Percentiles rank a stretch among this genome's conserved stretches.
phyloP scores from a whole-genome alignment of 2,888 invertebrate genomes.

The Esperia sulphurella region DNA sequence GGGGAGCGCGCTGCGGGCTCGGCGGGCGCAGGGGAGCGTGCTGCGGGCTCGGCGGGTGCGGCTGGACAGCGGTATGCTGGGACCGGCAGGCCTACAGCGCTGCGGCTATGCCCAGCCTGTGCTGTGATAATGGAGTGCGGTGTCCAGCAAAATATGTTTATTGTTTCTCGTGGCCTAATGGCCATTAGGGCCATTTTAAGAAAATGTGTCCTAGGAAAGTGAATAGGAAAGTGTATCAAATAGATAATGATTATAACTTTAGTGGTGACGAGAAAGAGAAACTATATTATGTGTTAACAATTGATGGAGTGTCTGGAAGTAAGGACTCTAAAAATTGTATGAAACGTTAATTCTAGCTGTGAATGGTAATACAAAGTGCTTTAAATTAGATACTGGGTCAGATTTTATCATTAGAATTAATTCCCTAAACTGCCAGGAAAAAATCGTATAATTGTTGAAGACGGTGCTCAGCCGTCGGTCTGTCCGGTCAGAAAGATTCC shows the following conservation, averaged over 20 bases:
- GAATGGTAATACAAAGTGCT: neutral
- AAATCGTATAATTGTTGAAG: slow-evolving; percentile 18
- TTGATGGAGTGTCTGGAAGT: neutral
- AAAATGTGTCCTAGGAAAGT: neutral
- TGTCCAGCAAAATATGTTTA: neutral
- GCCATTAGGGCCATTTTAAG: slow-evolving; percentile 1
- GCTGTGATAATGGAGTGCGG: neutral
- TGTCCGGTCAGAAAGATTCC: slow-evolving; percentile 22
- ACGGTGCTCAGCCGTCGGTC: slow-evolving; percentile 1
- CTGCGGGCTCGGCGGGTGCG: neutral
- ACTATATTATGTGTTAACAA: slow-evolving; percentile 2
- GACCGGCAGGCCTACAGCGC: neutral
- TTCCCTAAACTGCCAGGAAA: slow-evolving; percentile 21
- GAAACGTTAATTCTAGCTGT: neutral
- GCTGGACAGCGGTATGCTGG: neutral
- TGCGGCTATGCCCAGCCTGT: neutral
- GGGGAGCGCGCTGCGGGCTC: neutral
- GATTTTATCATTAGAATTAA: slow-evolving; percentile 11
- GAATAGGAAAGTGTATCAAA: neutral
- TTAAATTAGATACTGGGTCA: slow-evolving; percentile 8
- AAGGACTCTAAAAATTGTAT: slow-evolving; percentile 5
- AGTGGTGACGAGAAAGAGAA: neutral
- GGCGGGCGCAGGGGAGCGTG: neutral
- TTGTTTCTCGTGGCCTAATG: slow-evolving; percentile 2
- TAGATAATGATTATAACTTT: neutral